phyloP scores from a whole-genome alignment of 2,888 invertebrate species.

The Heliconius charithonia region DNA sequence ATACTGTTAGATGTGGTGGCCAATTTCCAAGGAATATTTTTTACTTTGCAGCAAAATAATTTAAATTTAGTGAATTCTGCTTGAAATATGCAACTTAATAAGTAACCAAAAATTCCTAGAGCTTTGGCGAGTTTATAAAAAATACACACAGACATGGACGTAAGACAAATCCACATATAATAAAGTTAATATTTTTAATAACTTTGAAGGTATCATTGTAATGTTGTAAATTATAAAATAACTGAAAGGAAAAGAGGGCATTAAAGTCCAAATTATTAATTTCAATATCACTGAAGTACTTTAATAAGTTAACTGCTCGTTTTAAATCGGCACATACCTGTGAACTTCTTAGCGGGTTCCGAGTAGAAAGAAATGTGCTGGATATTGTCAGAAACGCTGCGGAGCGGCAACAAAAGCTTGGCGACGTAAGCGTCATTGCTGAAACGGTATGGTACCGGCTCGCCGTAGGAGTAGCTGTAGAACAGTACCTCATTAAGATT shows the following conservation, averaged over 20 bases:
- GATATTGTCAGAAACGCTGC: slow-evolving; percentile 85
- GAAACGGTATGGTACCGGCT: slow-evolving; percentile 84
- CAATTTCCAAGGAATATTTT: slow-evolving; percentile 36
- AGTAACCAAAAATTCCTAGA: slow-evolving; percentile 1
- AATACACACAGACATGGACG: slow-evolving; percentile 21
- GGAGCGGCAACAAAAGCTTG: slow-evolving; percentile 86
- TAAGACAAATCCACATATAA: slow-evolving; percentile 22
- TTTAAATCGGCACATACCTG: slow-evolving; percentile 78
- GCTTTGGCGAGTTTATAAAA: not conserved
- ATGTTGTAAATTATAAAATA: slow-evolving; percentile 12
- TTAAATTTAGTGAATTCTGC: not conserved
- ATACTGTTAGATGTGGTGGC: slow-evolving; percentile 58
- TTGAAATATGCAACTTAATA: not conserved
- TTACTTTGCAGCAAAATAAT: not conserved
- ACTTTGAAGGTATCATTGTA: slow-evolving; percentile 5
- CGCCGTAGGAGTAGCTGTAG: slow-evolving; percentile 81
- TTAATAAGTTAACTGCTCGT: not conserved
- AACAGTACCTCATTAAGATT: not conserved
- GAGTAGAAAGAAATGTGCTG: slow-evolving; percentile 87
- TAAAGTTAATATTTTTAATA: slow-evolving; percentile 25
- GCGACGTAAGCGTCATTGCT: slow-evolving; percentile 89
- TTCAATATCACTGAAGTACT: not conserved
- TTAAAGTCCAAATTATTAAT: slow-evolving; percentile 2
- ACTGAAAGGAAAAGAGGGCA: not conserved
- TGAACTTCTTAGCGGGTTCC: slow-evolving; percentile 87